Percentiles rank a stretch among this genome's conserved stretches.
phyloP scores from a whole-genome alignment of 2,797 vertebrate species.

The Nothura maculosa region DNA sequence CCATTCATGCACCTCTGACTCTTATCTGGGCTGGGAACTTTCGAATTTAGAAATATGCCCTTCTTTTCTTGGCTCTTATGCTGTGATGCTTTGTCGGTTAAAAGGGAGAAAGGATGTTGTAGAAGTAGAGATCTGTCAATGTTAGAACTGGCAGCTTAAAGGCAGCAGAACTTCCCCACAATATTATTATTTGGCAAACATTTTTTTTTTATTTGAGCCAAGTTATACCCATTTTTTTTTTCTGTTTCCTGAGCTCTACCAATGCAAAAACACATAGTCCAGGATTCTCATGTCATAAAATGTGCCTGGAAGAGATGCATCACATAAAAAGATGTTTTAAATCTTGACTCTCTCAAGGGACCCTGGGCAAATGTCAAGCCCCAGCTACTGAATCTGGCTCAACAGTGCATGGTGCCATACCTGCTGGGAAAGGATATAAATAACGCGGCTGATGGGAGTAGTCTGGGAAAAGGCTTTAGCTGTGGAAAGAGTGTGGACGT shows the following conservation, averaged over 20 bases:
- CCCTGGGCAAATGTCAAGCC: not conserved
- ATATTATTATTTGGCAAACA: not conserved
- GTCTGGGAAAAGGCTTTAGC: not conserved
- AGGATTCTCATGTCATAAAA: not conserved
- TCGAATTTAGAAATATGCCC: not conserved
- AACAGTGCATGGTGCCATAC: not conserved
- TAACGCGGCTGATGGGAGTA: not conserved
- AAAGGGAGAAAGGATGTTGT: not conserved
- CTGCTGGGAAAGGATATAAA: not conserved
- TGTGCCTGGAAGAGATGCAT: not conserved
- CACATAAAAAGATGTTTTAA: not conserved
- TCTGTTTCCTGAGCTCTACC: not conserved
- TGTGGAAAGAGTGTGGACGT: not conserved
- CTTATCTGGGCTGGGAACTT: not conserved
- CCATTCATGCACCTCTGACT: not conserved
- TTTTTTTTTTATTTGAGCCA: not conserved
- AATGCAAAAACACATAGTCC: not conserved
- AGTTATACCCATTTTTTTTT: not conserved
- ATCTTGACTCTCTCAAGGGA: not conserved
- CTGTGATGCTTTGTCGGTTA: not conserved
- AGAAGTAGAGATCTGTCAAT: not conserved
- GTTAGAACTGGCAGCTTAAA: not conserved
- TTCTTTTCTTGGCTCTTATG: not conserved
- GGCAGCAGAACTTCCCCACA: not conserved
- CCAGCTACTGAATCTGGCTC: not conserved